phyloP scores from a whole-genome alignment of 2,888 invertebrate genomes.

The Morpho helenor region DNA sequence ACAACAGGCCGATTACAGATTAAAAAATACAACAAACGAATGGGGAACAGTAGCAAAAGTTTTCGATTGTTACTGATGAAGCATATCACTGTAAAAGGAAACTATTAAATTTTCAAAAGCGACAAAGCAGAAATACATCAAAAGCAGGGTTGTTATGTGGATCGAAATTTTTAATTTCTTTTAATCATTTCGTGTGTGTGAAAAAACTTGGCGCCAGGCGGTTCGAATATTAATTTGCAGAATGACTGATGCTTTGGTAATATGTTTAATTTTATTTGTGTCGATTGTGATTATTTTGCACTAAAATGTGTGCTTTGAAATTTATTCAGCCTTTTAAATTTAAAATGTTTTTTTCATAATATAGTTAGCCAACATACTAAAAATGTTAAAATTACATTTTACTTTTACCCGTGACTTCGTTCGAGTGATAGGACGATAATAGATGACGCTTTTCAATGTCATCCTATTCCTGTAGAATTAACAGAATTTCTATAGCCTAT shows the following conservation, averaged over 20 bases:
- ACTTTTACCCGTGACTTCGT: too few species aligned
- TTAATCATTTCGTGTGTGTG: conserved; percentile 14
- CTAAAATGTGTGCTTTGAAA: background rate
- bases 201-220: conserved; percentile 53
- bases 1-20: conserved; percentile 41
- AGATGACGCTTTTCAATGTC: too few species aligned
- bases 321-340: too few species aligned
- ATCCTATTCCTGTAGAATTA: too few species aligned
- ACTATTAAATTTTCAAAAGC: conserved; percentile 32
- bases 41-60: conserved; percentile 69
- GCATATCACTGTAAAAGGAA: conserved; percentile 67
- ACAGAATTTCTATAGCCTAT: too few species aligned
- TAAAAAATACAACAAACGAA: conserved; percentile 43
- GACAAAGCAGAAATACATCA: conserved; percentile 47
- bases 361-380: too few species aligned
- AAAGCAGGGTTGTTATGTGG: conserved; percentile 42
- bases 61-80: conserved; percentile 57
- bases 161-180: conserved; percentile 38
- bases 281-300: conserved; percentile 4
- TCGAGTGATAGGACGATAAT: too few species aligned
- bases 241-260: conserved; percentile 29
- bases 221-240: conserved; percentile 29
- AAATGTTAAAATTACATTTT: too few species aligned
- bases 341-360: too few species aligned
- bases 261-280: conserved; percentile 21